phyloP scores from a whole-genome alignment of 2,888 invertebrate genomes.

The Sphaerophoria taeniata region DNA sequence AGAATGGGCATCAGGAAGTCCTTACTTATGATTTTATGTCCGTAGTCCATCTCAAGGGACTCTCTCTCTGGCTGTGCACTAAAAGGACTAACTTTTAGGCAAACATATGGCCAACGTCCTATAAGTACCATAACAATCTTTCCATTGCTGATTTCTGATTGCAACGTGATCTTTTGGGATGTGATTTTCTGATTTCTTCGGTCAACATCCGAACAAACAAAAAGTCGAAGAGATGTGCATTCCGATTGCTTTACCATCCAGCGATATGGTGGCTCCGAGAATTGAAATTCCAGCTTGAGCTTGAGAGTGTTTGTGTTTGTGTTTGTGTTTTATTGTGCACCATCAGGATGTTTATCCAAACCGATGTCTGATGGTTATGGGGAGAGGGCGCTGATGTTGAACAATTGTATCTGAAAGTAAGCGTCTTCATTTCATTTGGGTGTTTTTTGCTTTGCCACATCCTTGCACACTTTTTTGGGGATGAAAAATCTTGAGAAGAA shows the following conservation, averaged over 20 bases:
- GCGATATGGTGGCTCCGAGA: not conserved
- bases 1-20: not conserved
- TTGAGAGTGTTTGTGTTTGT: slow-evolving; percentile 37
- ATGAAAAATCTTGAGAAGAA: slow-evolving; percentile 46
- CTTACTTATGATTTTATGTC: slow-evolving; percentile 24
- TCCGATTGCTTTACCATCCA: not conserved
- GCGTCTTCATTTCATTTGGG: not conserved
- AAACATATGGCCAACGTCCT: slow-evolving; percentile 56
- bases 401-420: slow-evolving; percentile 31
- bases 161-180: slow-evolving; percentile 73
- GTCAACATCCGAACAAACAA: slow-evolving; percentile 66
- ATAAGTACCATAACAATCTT: slow-evolving; percentile 61
- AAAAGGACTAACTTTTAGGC: slow-evolving; percentile 66
- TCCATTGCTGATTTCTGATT: slow-evolving; percentile 71
- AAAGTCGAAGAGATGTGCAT: slow-evolving; percentile 52
- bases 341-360: slow-evolving; percentile 13
- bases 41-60: slow-evolving; percentile 9
- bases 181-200: slow-evolving; percentile 72
- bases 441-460: not conserved
- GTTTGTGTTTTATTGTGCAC: slow-evolving; percentile 23
- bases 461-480: slow-evolving; percentile 32
- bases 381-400: not conserved
- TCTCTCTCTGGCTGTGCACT: not conserved
- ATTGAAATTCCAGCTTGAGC: slow-evolving; percentile 33
- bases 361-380: not conserved